Evolutionary conservation across 1,140 invertebrate genomes (phyloP), one percentile per base, ranked within the genome.

Genomic region (Eueides isabella): DNA sequence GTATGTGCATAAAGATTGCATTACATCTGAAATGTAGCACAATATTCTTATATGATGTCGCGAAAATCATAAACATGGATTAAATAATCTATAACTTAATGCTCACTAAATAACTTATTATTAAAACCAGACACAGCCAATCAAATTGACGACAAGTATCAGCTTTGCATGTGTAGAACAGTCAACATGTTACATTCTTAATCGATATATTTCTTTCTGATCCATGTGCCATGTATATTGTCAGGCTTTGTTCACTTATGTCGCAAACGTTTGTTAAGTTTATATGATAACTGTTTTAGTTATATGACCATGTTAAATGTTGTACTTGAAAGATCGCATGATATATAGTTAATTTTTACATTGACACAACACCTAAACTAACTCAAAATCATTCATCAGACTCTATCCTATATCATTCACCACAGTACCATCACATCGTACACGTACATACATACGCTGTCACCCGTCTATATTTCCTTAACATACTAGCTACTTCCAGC

Each of bases 401-500:
- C 41, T n/a, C n/a, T 48, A 48, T 19, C 6, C 9, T 23, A 26
- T 9, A 55, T 26, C 48, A 55, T 26, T 26, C 48, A 55, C 48
- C 19, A 55, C 48, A 55, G 23, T 55, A 55, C 48, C 26, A 23
- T 26, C 48, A 55, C 48, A 55, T 44, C 41, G 7, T 44, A 44
- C 41, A 55, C 44, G 19, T 55, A 55, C 48, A 44, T 44, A 44
- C 41, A 55, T 55, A 55, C 48, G 48, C 9, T 55, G 48, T 55
- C 19, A 55, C 48, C 7, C 26, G 48, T 55, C 48, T 26, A 55
- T 55, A 55, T 11, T 23, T 55, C 48, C 48, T 55, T 55, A 55
- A 55, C 48, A 55, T 55, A 12, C 19, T 19, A 55, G 48, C 48
- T 55, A 55, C 19, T 79, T 83, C 31, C 78, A 85, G 78, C 83